These are phyloP conservation scores for Eurosta solidaginis DNA, from an alignment of 1,140 invertebrate genomes.

Conservation along the genomic window DNA sequence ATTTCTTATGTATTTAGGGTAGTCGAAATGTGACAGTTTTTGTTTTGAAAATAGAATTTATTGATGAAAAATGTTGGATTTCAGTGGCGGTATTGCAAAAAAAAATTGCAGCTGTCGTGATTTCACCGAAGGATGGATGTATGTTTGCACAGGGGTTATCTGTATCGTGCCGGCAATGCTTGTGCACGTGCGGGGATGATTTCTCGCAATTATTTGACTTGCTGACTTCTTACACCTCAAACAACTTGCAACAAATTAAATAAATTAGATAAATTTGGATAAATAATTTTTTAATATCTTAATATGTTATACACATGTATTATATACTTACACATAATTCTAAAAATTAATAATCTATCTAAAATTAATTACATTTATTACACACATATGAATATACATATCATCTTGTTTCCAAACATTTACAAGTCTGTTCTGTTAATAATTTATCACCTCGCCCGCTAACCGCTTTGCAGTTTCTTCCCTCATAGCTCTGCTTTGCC, in stretches of 20 bases:
- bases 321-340: too few species aligned
- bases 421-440: too few species aligned
- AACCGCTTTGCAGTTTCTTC: not conserved
- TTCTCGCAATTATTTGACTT: not conserved
- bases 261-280: too few species aligned
- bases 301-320: too few species aligned
- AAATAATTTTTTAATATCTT: too few species aligned
- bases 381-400: too few species aligned
- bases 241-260: not conserved
- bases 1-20: constrained; percentile 6
- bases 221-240: not conserved
- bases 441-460: too few species aligned
- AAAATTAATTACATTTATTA: too few species aligned
- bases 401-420: too few species aligned
- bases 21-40: constrained; percentile 20
- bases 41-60: constrained; percentile 19
- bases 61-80: constrained; percentile 14
- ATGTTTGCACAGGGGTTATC: not conserved
- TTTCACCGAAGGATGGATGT: not conserved
- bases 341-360: too few species aligned
- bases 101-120: constrained; percentile 1
- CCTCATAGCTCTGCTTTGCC: not conserved
- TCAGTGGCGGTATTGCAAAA: not conserved
- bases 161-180: not conserved
- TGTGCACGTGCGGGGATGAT: not conserved